Evolutionary conservation across 2,113 vertebrate species (phyloP).

Genomic region (Nibea albiflora): DNA sequence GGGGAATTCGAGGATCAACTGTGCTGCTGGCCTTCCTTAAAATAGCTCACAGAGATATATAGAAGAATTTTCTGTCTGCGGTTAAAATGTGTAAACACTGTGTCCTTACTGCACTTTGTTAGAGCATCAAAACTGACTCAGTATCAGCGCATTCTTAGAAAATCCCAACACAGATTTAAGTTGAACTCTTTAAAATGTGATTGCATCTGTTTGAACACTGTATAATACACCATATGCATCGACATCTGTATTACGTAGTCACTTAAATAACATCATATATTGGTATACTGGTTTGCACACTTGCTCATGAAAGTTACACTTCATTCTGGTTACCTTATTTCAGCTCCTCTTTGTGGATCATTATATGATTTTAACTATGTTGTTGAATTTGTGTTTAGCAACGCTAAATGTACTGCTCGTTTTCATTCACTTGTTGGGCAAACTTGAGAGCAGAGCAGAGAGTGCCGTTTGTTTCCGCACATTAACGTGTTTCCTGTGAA

Average conservation of each 20-base stretch:
- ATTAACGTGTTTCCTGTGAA: too few relatives aligned
- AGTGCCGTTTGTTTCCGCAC: too few relatives aligned
- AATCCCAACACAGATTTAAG: background rate
- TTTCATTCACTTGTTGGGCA: too few relatives aligned
- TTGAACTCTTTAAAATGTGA: background rate
- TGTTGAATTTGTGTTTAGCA: too few relatives aligned
- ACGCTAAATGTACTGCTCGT: too few relatives aligned
- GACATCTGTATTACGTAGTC: background rate
- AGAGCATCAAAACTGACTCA: background rate
- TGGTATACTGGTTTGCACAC: too few relatives aligned
- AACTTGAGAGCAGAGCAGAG: too few relatives aligned
- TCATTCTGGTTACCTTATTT: background rate
- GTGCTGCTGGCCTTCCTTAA: constrained; percentile 21
- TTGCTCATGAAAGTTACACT: background rate
- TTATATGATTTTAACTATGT: background rate
- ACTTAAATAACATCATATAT: background rate
- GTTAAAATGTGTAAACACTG: background rate
- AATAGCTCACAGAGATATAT: constrained; percentile 25
- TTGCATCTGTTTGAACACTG: background rate
- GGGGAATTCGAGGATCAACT: constrained; percentile 27
- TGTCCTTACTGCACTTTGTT: background rate
- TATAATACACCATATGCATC: background rate
- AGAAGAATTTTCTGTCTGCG: background rate
- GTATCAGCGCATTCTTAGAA: background rate
- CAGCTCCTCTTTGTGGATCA: background rate